A percentile compares a stretch with the other conserved stretches of the same genome.
phyloP scores from a whole-genome alignment of 1,140 invertebrate genomes.

The Psilanteris sp. region DNA sequence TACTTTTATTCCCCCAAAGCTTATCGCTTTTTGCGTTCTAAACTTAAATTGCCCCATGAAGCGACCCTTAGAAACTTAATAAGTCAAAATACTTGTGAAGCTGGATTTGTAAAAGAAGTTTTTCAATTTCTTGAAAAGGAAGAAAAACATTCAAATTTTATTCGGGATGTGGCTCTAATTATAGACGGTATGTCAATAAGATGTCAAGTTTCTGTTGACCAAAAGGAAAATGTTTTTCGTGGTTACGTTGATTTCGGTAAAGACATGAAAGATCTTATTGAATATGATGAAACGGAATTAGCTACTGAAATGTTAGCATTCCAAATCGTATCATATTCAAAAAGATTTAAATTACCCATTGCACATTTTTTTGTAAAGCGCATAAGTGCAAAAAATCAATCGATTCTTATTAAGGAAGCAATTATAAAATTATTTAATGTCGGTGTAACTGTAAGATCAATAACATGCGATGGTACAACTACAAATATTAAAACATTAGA shows the following conservation, averaged over 20 bases:
- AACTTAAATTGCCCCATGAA: constrained; percentile 11
- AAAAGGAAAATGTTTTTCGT: constrained; percentile 16
- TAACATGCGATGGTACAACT: constrained; percentile 19
- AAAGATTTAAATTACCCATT: constrained; percentile 29
- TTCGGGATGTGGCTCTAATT: constrained; percentile 20
- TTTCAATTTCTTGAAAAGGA: constrained; percentile 13
- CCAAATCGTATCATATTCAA: constrained; percentile 31
- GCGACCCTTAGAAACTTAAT: constrained; percentile 13
- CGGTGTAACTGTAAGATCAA: constrained; percentile 16
- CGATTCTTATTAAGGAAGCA: constrained; percentile 6
- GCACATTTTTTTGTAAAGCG: constrained; percentile 28
- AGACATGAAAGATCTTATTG: not conserved
- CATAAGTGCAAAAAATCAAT: constrained; percentile 1
- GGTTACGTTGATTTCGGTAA: constrained; percentile 19
- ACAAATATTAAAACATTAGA: constrained; percentile 8
- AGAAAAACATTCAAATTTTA: not conserved
- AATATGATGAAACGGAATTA: not conserved
- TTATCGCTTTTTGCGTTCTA: constrained; percentile 11
- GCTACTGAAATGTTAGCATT: constrained; percentile 40
- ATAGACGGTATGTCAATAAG: constrained; percentile 24
- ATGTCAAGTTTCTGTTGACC: constrained; percentile 17
- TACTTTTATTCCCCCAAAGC: constrained; percentile 21
- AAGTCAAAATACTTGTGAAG: not conserved
- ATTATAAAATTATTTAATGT: constrained; percentile 22
- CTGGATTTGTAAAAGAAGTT: constrained; percentile 11